Percentiles rank a stretch among this genome's conserved stretches.
These are phyloP conservation scores for Lamprotornis superbus DNA, from an alignment of 2,113 vertebrate genomes.

Conservation along the genomic window DNA sequence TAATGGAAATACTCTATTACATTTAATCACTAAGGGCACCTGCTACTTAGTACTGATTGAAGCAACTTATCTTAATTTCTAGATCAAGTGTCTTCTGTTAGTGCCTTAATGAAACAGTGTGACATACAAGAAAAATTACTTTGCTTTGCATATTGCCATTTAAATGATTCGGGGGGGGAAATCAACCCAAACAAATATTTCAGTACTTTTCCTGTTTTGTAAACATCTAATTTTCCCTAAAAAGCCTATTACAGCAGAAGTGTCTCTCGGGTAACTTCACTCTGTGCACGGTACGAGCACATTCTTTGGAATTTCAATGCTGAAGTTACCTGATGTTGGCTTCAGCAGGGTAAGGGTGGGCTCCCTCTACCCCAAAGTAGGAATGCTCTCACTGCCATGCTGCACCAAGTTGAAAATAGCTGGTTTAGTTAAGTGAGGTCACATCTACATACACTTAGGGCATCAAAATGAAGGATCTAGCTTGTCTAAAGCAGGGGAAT, in stretches of 20 bases:
- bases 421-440: not conserved
- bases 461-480: not conserved
- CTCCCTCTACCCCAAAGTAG: not conserved
- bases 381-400: not conserved
- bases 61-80: slow-evolving; percentile 64
- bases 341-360: not conserved
- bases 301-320: not conserved
- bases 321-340: not conserved
- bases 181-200: slow-evolving; percentile 47
- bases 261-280: not conserved
- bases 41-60: slow-evolving; percentile 67
- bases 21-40: slow-evolving; percentile 66
- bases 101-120: slow-evolving; percentile 56
- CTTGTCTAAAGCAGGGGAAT: not conserved
- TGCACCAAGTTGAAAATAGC: not conserved
- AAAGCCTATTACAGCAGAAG: not conserved
- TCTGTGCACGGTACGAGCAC: not conserved
- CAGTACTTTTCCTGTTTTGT: slow-evolving; percentile 1
- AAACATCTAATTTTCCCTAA: slow-evolving; percentile 33
- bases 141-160: slow-evolving; percentile 44
- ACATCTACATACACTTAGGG: not conserved
- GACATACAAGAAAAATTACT: slow-evolving; percentile 46
- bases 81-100: slow-evolving; percentile 60
- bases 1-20: slow-evolving; percentile 59
- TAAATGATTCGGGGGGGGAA: not conserved